Evolutionary conservation across 2,113 vertebrate species (phyloP), one percentile per base, ranked within the genome.

Genomic region (Calyptomena viridis): DNA sequence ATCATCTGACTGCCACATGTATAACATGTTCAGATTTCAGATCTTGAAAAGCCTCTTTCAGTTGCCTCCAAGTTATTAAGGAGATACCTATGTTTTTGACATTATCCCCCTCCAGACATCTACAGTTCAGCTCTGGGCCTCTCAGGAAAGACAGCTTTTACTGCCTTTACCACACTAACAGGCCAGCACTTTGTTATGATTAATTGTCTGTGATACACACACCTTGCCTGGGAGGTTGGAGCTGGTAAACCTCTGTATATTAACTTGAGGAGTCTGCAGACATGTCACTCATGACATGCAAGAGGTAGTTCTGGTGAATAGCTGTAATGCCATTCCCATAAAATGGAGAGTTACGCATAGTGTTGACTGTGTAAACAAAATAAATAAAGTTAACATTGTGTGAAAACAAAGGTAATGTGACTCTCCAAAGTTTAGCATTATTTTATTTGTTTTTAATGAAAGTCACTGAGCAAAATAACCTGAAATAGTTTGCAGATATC

Each of bases 101-200:
- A 64, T 73, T 79, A 80, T 22, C 5, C 9, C 3, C 7, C 12
- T 60, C 47, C 33, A 93, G 56, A 56, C 14, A 50, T 11, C 25
- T 59, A 23, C 30, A 47, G 28, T 77, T 91, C 55, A 33, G 23
- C 42, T 74, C 60, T 1, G 1, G 39, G 12, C 7, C 39, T 62
- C 68, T 59, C 24, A 53, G 59, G 53, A 92, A 46, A 56, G 39
- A 12, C 20, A 60, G 7, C 40, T 23, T 42, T 87, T 81, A 37
- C 50, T 42, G 30, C 7, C 4, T 49, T 68, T 76, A 20, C 28
- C 64, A 31, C 2, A 4, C 0, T 0, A 90, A 24, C 12, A 64
- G 20, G 21, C 24, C 74, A 75, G 8, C 10, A 9, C 60, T 93
- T 82, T 56, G 17, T 31, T 58, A 18, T 76, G 15, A 39, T 76